A percentile compares a stretch with the other conserved stretches of the same genome.
Conservation (phyloP, 1,140 invertebrate species). For the Drosophila melanica region DNA sequence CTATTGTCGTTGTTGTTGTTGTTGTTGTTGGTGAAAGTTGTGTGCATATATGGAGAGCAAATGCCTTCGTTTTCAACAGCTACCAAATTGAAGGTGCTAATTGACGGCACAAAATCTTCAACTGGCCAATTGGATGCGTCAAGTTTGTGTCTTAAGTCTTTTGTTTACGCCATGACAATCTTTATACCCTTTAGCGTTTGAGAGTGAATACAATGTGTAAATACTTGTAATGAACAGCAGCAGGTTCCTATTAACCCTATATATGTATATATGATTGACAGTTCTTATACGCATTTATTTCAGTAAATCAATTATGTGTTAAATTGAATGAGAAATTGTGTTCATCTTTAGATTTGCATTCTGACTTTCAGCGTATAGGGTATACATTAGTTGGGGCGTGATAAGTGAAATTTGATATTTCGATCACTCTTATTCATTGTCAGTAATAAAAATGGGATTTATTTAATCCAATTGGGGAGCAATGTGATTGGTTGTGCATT, state of each 20-base stretch:
- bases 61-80: constrained; percentile 21
- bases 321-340: too few relatives aligned
- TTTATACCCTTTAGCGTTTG: neutral
- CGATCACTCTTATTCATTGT: too few relatives aligned
- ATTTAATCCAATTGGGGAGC: too few relatives aligned
- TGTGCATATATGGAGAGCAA: constrained; percentile 6
- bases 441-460: too few relatives aligned
- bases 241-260: too few relatives aligned
- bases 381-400: neutral
- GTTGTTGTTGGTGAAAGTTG: constrained; percentile 62
- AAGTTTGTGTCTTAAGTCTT: constrained; percentile 75
- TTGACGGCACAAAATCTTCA: constrained; percentile 21
- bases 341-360: too few relatives aligned
- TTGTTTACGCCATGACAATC: constrained; percentile 41
- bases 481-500: neutral
- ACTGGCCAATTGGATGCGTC: constrained; percentile 22
- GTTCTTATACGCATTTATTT: too few relatives aligned
- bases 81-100: constrained; percentile 34
- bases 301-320: too few relatives aligned
- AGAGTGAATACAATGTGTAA: too few relatives aligned
- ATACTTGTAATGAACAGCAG: too few relatives aligned
- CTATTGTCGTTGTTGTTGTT: neutral
- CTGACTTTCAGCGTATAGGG: neutral
- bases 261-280: too few relatives aligned
- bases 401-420: too few relatives aligned